Evolutionary conservation across 1,140 invertebrate genomes (phyloP).

Genomic region (Sinonovacula constricta): DNA sequence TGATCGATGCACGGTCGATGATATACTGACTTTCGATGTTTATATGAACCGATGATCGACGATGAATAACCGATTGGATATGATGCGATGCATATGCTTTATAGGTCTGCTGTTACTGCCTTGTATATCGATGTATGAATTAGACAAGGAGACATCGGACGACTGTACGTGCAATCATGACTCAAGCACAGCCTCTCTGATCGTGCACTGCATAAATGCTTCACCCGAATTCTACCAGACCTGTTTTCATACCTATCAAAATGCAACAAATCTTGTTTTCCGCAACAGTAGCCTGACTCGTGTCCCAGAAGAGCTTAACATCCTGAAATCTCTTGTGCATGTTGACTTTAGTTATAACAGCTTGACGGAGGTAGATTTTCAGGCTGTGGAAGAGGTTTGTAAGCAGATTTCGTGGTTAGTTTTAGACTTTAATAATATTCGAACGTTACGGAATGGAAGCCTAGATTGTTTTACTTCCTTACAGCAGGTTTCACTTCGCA

Average conservation of each 20-base stretch:
- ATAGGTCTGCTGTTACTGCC: too few species aligned
- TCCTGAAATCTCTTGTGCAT: not conserved
- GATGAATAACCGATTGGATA: too few species aligned
- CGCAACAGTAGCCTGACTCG: not conserved
- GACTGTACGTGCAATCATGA: too few species aligned
- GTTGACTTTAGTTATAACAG: not conserved
- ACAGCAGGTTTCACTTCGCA: not conserved
- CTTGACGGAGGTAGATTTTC: not conserved
- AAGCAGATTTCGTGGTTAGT: not conserved
- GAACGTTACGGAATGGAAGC: not conserved
- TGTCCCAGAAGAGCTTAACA: not conserved
- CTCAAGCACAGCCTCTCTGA: too few species aligned
- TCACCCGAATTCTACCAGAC: too few species aligned
- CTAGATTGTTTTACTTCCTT: slow-evolving; percentile 6
- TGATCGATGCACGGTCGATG: too few species aligned
- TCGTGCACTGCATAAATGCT: too few species aligned
- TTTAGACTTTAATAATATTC: slow-evolving; percentile 7
- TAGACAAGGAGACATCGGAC: too few species aligned
- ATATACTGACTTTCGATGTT: too few species aligned
- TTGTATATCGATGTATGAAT: too few species aligned
- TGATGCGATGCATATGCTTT: too few species aligned
- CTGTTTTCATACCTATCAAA: not conserved
- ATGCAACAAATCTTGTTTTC: not conserved
- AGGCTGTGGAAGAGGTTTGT: not conserved
- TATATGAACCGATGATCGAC: too few species aligned